Evolutionary conservation across 37 sponge, comb jelly and placozoan genomes (phyloP), one percentile per base, ranked within the genome.

Genomic region (Halisarca cf. caerulea): DNA sequence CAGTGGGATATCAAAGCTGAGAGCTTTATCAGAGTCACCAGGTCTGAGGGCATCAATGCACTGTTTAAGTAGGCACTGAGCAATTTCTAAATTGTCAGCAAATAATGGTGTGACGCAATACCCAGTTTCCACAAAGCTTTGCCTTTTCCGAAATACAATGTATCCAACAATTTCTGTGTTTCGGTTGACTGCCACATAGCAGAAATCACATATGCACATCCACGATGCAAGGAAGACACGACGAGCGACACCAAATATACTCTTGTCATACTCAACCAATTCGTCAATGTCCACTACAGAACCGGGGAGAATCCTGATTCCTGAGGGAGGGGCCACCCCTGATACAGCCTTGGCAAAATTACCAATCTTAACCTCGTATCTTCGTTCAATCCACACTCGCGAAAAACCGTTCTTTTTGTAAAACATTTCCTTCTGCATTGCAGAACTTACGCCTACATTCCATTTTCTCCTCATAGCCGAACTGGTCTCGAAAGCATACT

Each of bases 11-110:
- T 27, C 30, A 23, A 62, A 62, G 6, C 5, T 30, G 25, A 62
- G 30, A 54, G 17, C 17, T 23, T 62, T 23, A 23, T 30, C 15
- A 20, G 64, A 47, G 9, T 47, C 11, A 47, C 11, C 51, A 47
- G 51, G 51, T 47, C 51, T 11, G 51, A 47, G 5, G 20, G 6
- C 24, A 20, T 60, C 82, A 37, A 81, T 30, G 61, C 23, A 43
- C 5, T n/a, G 28, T 59, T 60, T 34, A 28, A 35, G 47, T 23
- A 81, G 82, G 44, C 20, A n/a, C 45, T 43, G 42, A 38, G 82
- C 82, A 81, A 81, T 81, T 18, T 21, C 0, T 3, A 64, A 7
- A n/a, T 59, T 36, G 41, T 81, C 43, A 28, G 82, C 82, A 61
- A 61, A 81, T 21, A 81, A 38, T 1, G 82, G 82, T 18, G n/a